Evolutionary conservation across 2,888 invertebrate species (phyloP).

Genomic region (Buathra laborator): DNA sequence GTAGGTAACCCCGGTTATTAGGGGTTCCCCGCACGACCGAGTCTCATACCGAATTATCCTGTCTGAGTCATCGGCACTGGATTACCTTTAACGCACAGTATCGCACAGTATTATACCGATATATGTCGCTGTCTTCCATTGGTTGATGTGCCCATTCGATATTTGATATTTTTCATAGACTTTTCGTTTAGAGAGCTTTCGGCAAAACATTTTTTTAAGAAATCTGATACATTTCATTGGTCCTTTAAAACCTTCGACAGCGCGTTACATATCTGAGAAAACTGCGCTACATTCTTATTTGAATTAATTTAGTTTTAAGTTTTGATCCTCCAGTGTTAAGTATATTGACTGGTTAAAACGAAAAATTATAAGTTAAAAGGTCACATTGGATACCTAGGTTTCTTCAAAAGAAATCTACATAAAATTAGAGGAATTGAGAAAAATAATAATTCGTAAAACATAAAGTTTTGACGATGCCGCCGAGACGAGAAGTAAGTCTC

Average conservation of each 20-base stretch:
- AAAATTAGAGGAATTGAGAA: too few relatives aligned
- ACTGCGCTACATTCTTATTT: too few relatives aligned
- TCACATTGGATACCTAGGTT: not conserved
- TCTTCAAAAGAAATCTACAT: not conserved
- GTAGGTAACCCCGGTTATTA: constrained; percentile 45
- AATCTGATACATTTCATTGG: not conserved
- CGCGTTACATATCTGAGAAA: too few relatives aligned
- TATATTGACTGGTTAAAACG: too few relatives aligned
- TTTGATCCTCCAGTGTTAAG: too few relatives aligned
- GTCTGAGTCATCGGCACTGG: constrained; percentile 75
- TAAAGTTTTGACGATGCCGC: not conserved
- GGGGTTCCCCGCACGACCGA: constrained; percentile 47
- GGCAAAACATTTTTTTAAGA: not conserved
- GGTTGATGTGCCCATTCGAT: not conserved
- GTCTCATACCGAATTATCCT: constrained; percentile 62
- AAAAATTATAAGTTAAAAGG: too few relatives aligned
- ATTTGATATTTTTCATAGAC: constrained; percentile 52
- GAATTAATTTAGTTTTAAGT: too few relatives aligned
- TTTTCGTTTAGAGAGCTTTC: constrained; percentile 37
- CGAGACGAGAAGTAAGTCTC: not conserved
- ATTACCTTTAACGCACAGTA: constrained; percentile 66
- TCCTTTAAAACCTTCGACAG: too few relatives aligned
- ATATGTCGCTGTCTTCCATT: constrained; percentile 45
- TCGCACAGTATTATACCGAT: constrained; percentile 74
- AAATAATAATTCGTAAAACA: not conserved